A percentile compares a stretch with the other conserved stretches of the same genome.
Evolutionary conservation across 2,888 invertebrate species (phyloP).

Genomic region (Philonicus albiceps): DNA sequence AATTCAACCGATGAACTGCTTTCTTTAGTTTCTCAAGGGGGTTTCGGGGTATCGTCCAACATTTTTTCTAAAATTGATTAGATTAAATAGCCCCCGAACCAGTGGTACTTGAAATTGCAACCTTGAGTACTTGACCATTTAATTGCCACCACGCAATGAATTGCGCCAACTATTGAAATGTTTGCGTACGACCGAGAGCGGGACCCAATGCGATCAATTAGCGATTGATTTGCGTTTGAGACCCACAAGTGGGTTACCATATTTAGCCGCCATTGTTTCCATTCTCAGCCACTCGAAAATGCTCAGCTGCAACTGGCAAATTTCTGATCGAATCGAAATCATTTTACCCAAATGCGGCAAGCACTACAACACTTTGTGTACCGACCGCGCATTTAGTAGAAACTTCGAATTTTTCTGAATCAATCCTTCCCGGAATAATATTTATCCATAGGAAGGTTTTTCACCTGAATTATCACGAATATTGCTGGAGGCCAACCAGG

Average conservation of each 20-base stretch:
- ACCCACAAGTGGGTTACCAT: background rate
- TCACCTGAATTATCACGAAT: background rate
- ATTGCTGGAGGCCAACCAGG: background rate
- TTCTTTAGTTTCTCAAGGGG: background rate
- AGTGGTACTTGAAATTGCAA: background rate
- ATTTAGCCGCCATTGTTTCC: background rate
- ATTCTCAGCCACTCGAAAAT: background rate
- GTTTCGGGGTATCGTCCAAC: background rate
- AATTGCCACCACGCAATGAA: background rate
- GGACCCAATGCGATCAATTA: background rate
- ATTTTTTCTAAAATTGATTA: background rate
- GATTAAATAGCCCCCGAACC: background rate
- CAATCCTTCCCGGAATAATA: background rate
- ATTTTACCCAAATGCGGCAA: background rate
- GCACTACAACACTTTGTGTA: background rate
- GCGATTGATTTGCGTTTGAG: background rate
- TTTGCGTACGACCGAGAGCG: background rate
- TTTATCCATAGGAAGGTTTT: background rate
- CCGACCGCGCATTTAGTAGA: background rate
- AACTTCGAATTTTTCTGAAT: background rate
- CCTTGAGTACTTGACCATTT: background rate
- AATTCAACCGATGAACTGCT: background rate
- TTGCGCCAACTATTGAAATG: background rate
- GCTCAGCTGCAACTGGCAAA: background rate
- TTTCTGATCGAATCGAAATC: background rate